Conservation (phyloP, 1,140 invertebrate genomes). For the Ptiloglossa arizonensis region DNA sequence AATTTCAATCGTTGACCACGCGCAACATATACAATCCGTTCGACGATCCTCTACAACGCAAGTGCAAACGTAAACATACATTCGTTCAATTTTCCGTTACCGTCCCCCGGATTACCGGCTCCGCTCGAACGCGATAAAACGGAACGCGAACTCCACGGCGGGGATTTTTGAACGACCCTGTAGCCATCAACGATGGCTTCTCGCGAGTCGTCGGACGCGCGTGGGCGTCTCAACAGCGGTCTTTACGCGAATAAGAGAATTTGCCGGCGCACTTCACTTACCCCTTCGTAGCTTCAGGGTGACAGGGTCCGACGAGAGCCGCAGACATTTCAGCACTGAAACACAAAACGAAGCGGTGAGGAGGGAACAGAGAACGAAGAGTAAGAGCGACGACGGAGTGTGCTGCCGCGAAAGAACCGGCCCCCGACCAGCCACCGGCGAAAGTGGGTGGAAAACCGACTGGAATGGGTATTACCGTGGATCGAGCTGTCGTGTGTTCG, state of each 20-base stretch:
- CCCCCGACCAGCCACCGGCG: not conserved
- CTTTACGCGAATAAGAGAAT: constrained; percentile 48
- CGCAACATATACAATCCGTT: too few species aligned
- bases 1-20: too few species aligned
- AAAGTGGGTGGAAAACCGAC: constrained; percentile 18
- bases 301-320: constrained; percentile 92
- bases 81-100: too few species aligned
- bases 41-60: too few species aligned
- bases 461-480: constrained; percentile 30
- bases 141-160: too few species aligned
- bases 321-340: constrained; percentile 95
- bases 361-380: constrained; percentile 8
- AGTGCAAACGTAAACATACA: too few species aligned
- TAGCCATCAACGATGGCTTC: not conserved
- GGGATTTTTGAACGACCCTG: not conserved
- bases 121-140: too few species aligned
- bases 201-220: not conserved
- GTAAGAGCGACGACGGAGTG: not conserved
- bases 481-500: constrained; percentile 16
- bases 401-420: not conserved
- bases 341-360: constrained; percentile 78
- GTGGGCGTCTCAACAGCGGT: constrained; percentile 1
- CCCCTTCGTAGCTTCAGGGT: constrained; percentile 93
- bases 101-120: too few species aligned
- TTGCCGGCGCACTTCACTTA: constrained; percentile 80